These are phyloP conservation scores for Labeo rohita DNA, from an alignment of 2,113 vertebrate genomes.

Conservation along the genomic window DNA sequence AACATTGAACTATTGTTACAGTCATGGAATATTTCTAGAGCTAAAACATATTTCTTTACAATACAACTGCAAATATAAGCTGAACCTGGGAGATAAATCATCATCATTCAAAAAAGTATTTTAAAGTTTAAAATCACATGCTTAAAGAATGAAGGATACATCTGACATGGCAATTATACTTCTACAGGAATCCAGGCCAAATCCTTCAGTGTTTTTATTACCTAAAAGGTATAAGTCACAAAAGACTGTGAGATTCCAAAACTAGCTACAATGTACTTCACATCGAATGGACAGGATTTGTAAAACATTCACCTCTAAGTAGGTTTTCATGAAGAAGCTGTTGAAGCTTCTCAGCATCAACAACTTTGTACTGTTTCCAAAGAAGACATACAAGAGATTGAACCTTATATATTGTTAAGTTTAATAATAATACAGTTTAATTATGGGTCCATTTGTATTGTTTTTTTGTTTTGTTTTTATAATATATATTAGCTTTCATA, in stretches of 20 bases:
- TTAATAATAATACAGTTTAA: no score
- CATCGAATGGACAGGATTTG: background rate
- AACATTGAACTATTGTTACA: conserved; percentile 61
- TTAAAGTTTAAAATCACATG: background rate
- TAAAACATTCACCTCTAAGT: conserved; percentile 57
- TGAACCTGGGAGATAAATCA: background rate
- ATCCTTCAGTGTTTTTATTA: conserved; percentile 63
- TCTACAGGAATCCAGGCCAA: conserved; percentile 72
- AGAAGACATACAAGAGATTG: background rate
- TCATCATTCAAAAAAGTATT: background rate
- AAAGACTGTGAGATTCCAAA: background rate
- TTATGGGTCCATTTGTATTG: no score
- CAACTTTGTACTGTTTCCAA: conserved; percentile 64
- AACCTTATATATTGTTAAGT: background rate
- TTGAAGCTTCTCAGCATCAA: conserved; percentile 70
- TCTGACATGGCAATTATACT: conserved; percentile 76
- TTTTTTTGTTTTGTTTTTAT: no score
- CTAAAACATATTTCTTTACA: background rate
- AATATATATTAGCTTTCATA: background rate
- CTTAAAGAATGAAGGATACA: conserved; percentile 67
- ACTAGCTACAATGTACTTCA: background rate
- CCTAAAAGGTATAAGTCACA: conserved; percentile 49
- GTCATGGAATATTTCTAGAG: conserved; percentile 56
- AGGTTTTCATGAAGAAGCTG: conserved; percentile 65
- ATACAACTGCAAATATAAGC: background rate